Base-by-base conservation (phyloP, 1,140 invertebrate genomes). In the Planococcus citri region DNA sequence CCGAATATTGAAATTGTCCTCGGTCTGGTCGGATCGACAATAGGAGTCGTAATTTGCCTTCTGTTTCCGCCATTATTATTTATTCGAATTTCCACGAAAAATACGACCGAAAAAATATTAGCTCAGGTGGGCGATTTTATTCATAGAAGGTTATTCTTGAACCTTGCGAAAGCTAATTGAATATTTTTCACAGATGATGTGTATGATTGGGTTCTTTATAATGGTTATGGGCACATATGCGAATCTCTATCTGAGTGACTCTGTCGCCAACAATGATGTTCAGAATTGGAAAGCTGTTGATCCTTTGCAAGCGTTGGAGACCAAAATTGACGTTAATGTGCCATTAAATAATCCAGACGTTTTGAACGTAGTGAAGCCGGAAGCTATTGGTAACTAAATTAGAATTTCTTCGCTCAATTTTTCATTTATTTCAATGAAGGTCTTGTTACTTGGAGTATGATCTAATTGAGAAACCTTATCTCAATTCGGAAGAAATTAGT, bases 1-100 rank as follows among this genome's bases (percentile, higher is more conserved):
- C 91, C 91, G 21, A 91, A 89, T 75, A 94, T 98, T 71, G 95
- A 97, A 80, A 84, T 97, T 74, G 90, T 97, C 64, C 82, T 97
- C 27, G 94, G 93, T 3, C 78, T 97, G 29, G 87, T 94, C 68
- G 95, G 95, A 14, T 94, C 95, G 14, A 96, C 95, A 12, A 94
- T 95, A 73, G 95, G 95, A 3, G 90, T 94, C n/a, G 84, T 94
- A 70, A 91, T 97, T 72, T 96, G 94, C 75, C 84, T 95, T 17
- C 89, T 97, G 74, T 90, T 96, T 76, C 95, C 95, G 0, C 88
- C 92, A 1, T 82, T 85, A 10, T 87, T 86, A 75, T 90, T 90
- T 73, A 82, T 89, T 38, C 83, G 86, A 41, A 82, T 90, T 51
- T 86, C 85, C 9, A 83, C 80, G 37, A 89, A 88, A 79, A 83